Evolutionary conservation across 35 echinoderm and acorn worm genomes (phyloP), one percentile per base, ranked within the genome.

Genomic region (Lytechinus variegatus): DNA sequence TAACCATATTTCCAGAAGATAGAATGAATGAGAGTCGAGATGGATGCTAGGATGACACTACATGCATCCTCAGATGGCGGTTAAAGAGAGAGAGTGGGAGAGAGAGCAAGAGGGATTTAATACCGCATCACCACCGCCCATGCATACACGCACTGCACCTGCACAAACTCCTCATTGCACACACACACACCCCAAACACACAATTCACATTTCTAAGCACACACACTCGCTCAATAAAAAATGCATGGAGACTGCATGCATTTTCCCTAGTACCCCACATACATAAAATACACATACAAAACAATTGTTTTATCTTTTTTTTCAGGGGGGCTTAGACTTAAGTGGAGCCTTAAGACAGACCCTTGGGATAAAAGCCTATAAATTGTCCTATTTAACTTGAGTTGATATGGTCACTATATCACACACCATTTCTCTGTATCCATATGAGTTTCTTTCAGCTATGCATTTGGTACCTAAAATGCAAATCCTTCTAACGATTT

Each of bases 101-200:
- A 44, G 33, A 44, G 66, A 19, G 56, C 9, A 13, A 58, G 5
- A n/a, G 66, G 21, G 66, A 79, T 79, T 16, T 79, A 79, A 79
- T 79, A 79, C 66, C 66, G 66, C 66, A 79, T 79, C 66, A 79
- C 66, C 66, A 79, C 66, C 66, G 66, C 66, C 66, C 66, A 79
- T 79, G 66, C 66, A 79, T 79, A 16, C 66, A 79, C 14, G 21
- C 66, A 79, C 66, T 79, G 66, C 66, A 79, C 66, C 66, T 79
- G 66, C 66, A 79, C 16, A 79, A 79, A 8, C 16, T 19, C 19
- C 66, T 44, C 33, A 44, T 44, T 44, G 8, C n/a, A 79, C 66
- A 79, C 66, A 11, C 61, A 79, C 61, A 71, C 19, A 71, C 33
- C 33, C 33, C 66, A 79, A 19, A 79, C 19, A 79, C 66, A 24